Conservation (phyloP, 2,888 invertebrate species). For the Neria commutata region DNA sequence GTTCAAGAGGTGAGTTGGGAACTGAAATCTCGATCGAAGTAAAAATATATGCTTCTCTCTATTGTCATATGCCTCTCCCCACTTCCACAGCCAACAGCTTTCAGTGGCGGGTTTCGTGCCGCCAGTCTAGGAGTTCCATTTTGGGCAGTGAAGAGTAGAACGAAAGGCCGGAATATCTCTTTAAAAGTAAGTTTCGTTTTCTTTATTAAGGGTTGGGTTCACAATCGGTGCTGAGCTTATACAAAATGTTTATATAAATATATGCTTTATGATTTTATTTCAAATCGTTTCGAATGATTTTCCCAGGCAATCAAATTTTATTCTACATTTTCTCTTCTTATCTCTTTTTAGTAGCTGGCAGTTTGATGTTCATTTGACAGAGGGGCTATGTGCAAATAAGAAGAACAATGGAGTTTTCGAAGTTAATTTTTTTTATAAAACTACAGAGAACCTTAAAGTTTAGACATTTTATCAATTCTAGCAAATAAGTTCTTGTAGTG, state of each 20-base stretch:
- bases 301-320: neutral
- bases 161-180: too few species aligned
- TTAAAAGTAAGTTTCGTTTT: too few species aligned
- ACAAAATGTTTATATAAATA: neutral
- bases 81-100: slow-evolving; percentile 71
- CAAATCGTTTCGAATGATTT: neutral
- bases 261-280: neutral
- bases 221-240: too few species aligned
- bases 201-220: too few species aligned
- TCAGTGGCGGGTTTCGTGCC: slow-evolving; percentile 75
- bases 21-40: too few species aligned
- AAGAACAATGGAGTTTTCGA: neutral
- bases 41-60: too few species aligned
- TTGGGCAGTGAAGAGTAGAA: neutral
- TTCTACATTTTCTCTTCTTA: neutral
- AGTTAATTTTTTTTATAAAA: neutral
- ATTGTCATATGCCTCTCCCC: slow-evolving; percentile 10
- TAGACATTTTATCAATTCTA: neutral
- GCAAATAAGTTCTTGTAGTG: too few species aligned
- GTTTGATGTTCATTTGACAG: neutral
- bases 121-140: slow-evolving; percentile 68
- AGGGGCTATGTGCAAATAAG: slow-evolving; percentile 1
- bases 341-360: too few species aligned
- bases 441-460: neutral
- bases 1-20: slow-evolving; percentile 77